Evolutionary conservation across 2,888 invertebrate species (phyloP), one percentile per base, ranked within the genome.

Genomic region (Lacanobia wlatinum): DNA sequence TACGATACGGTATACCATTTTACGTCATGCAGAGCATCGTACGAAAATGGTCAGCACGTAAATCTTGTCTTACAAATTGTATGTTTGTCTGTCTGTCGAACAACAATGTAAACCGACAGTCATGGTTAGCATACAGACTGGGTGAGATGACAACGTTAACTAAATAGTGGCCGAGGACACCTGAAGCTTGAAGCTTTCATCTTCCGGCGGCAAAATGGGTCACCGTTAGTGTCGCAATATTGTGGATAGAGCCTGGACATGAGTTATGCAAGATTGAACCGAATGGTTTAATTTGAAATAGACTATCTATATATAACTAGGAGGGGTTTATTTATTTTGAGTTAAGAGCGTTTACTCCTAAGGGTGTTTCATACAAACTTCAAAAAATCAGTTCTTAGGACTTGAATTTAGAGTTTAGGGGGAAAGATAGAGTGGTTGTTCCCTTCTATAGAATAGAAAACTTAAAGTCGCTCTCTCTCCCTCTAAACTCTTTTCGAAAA

Each of bases 131-230:
- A 38, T 38, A 76, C n/a, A 46, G 56, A 28, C 23, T 12, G 4
- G 43, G 21, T 52, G 21, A 14, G 43, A 18, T 23, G 69, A 52
- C 38, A 52, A 38, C 18, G 50, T 56, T 43, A 67, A 8, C 34
- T 56, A 34, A 56, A 56, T 76, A 50, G 16, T 56, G 40, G 7
- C 21, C 34, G 14, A 43, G 23, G 12, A 50, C 16, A 67, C 76
- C 73, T 50, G 38, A 12, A 46, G 23, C 58, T 28, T 43, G 38
- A 12, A 38, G 34, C 58, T 38, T 46, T 68, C 50, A 50, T 58
- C 58, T 43, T 50, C 50, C n/a, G 8, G 18, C 9, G 48, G 16
- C 18, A 18, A 56, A 55, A 76, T 50, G 6, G 50, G 21, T 68
- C 23, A 50, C 23, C 50, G 10, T 50, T 48, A 16, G 76, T 56